Evolutionary conservation across 1,140 invertebrate genomes (phyloP), one percentile per base, ranked within the genome.

Genomic region (Habropoda laboriosa): DNA sequence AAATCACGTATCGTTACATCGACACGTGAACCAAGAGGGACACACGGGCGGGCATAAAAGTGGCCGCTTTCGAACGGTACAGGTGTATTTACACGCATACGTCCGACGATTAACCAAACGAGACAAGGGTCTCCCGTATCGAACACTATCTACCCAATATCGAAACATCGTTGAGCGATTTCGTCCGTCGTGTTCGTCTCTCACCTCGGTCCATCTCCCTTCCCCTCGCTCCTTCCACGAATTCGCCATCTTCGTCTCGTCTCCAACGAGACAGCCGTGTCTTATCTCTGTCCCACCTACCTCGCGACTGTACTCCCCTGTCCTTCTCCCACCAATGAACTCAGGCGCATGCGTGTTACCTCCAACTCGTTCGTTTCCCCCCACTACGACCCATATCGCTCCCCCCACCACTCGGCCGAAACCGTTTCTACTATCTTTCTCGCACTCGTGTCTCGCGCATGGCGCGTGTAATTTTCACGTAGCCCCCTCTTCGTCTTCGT

Each of bases 101-200:
- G 89, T 91, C 83, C 85, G 83, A 82, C 79, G 83, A 86, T 88
- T 83, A 89, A 90, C 83, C 86, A 90, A 91, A 91, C 89, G 86
- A 91, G 90, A 91, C 88, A 91, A 86, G 84, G 88, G 82, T 86
- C 87, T 84, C 81, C 86, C 84, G 77, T 87, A 91, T 90, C 90
- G 89, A 90, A 91, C 89, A 86, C 87, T 87, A 91, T 91, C 89
- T 87, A 82, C 77, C 86, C 80, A 79, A 91, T 86, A 90, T 90
- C 89, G 89, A 89, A 89, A 91, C 90, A 90, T 88, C 87, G 84
- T 87, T 87, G 91, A 92, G 86, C 89, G 90, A 92, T 92, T 92
- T 89, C 83, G 90, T 90, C 88, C 87, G 88, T 91, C 90, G 90
- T 87, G 90, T 91, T 90, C 87, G 80, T 83, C 57, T 88, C 81